phyloP scores from a whole-genome alignment of 1,140 invertebrate species.

The Trachymyrmex septentrionalis region DNA sequence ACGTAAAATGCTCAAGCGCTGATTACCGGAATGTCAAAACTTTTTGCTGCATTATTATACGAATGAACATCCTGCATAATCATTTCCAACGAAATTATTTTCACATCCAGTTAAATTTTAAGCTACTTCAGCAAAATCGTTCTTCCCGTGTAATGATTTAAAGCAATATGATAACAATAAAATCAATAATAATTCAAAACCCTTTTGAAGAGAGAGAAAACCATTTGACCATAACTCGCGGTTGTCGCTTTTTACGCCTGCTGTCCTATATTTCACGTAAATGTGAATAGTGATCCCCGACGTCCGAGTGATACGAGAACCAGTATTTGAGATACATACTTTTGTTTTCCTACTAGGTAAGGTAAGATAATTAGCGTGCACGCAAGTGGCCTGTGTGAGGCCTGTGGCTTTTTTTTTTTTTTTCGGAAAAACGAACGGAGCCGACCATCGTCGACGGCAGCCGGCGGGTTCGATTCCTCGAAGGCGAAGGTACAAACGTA shows the following conservation, averaged over 20 bases:
- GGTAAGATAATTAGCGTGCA: conserved; percentile 67
- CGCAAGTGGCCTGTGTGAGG: not conserved
- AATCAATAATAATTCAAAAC: not conserved
- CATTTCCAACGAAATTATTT: too few species aligned
- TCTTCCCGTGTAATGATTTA: not conserved
- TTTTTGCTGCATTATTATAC: too few species aligned
- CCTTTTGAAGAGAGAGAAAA: not conserved
- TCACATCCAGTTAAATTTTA: too few species aligned
- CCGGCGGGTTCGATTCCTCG: conserved; percentile 36
- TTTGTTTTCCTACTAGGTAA: conserved; percentile 75
- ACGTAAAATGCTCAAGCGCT: too few species aligned
- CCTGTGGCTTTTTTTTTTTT: not conserved
- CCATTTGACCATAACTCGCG: not conserved
- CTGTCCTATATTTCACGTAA: not conserved
- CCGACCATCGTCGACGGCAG: not conserved
- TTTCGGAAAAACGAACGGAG: not conserved
- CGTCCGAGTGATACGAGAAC: conserved; percentile 70
- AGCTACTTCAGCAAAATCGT: too few species aligned
- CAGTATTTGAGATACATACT: conserved; percentile 71
- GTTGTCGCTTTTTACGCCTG: not conserved
- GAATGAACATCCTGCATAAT: too few species aligned
- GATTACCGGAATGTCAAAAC: too few species aligned
- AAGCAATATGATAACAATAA: not conserved
- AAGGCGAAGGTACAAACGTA: conserved; percentile 35
- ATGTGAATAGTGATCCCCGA: conserved; percentile 29